A percentile compares a stretch with the other conserved stretches of the same genome.
Conservation (phyloP, 2,797 vertebrate genomes). For the Brachyalestes nurse region DNA sequence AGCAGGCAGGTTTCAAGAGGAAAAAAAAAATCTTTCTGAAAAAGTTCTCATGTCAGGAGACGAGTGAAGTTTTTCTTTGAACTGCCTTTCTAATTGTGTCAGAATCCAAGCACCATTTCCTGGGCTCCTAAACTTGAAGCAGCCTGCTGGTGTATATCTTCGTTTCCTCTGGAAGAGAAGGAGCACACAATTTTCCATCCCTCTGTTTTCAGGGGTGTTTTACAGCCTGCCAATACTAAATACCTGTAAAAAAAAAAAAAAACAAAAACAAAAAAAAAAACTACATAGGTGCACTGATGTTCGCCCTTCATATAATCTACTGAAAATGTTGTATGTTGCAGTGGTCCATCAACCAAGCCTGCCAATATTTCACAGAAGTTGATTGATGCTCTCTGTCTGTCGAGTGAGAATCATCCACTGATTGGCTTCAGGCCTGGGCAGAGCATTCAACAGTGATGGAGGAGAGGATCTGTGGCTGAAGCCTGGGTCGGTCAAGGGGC, state of each 20-base stretch:
- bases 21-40: background rate
- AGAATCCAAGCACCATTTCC: background rate
- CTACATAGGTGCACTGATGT: slow-evolving; percentile 51
- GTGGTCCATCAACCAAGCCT: slow-evolving; percentile 34
- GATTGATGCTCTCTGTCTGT: slow-evolving; percentile 26
- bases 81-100: background rate
- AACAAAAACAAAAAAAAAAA: slow-evolving; percentile 11
- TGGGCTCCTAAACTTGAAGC: background rate
- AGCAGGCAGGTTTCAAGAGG: slow-evolving; percentile 29
- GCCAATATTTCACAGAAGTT: slow-evolving; percentile 40
- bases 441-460: slow-evolving; percentile 22
- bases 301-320: slow-evolving; percentile 40
- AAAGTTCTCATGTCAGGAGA: slow-evolving; percentile 4
- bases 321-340: slow-evolving; percentile 42
- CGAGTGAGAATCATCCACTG: slow-evolving; percentile 58
- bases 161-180: slow-evolving; percentile 23
- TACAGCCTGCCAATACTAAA: slow-evolving; percentile 15
- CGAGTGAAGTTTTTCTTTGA: background rate
- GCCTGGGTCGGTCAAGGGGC: slow-evolving; percentile 48
- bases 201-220: slow-evolving; percentile 19
- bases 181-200: slow-evolving; percentile 7
- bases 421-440: slow-evolving; percentile 46
- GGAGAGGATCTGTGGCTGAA: slow-evolving; percentile 20
- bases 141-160: background rate
- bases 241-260: background rate